Conservation (phyloP, 1,140 invertebrate genomes). For the Lethrus apterus region DNA sequence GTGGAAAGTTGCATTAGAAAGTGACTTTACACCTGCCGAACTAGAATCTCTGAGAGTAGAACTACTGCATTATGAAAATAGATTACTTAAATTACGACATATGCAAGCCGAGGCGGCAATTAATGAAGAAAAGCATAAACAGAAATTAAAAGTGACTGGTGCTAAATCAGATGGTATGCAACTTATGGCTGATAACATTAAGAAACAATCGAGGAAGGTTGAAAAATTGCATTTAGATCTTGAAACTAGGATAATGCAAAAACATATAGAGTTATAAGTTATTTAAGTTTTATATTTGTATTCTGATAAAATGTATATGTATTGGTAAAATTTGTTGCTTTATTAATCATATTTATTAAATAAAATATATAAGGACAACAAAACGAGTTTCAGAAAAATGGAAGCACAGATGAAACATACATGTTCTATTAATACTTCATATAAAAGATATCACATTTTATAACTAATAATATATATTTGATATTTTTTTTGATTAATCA, state of each 20-base stretch:
- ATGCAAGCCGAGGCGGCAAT: constrained; percentile 69
- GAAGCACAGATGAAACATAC: too few species aligned
- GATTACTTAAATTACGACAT: constrained; percentile 74
- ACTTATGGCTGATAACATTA: constrained; percentile 64
- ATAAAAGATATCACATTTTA: too few species aligned
- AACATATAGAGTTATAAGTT: constrained; percentile 63
- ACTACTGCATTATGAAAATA: constrained; percentile 78
- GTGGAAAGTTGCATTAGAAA: constrained; percentile 72
- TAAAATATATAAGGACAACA: constrained; percentile 4
- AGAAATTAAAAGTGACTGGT: constrained; percentile 50
- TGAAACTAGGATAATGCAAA: constrained; percentile 67
- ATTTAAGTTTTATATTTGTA: constrained; percentile 9
- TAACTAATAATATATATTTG: too few species aligned
- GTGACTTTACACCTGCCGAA: constrained; percentile 75
- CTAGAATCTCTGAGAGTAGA: constrained; percentile 80
- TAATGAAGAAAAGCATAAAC: constrained; percentile 55
- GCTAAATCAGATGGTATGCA: constrained; percentile 54
- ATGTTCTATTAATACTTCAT: too few species aligned
- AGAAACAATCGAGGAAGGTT: constrained; percentile 74
- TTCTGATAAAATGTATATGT: constrained; percentile 1
- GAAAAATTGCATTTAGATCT: constrained; percentile 80
- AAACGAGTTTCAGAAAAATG: too few species aligned
- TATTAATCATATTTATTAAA: constrained; percentile 8
- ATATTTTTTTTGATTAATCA: too few species aligned
- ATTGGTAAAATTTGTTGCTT: constrained; percentile 1